These are phyloP conservation scores for Apamea epomidion DNA, from an alignment of 2,888 invertebrate species.

Conservation along the genomic window DNA sequence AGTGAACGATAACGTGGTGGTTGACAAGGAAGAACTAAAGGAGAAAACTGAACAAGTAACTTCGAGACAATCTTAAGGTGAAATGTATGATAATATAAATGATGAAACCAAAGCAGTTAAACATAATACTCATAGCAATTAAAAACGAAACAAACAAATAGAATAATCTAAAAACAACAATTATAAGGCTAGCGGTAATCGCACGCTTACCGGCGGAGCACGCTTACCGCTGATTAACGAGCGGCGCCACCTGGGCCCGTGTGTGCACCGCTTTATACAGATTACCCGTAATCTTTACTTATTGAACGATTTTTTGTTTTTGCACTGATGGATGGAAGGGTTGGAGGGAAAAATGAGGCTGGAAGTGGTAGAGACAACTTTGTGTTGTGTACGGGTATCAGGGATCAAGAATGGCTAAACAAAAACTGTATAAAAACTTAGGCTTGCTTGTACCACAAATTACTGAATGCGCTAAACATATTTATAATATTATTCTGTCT, in stretches of 20 bases:
- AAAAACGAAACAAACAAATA: conserved; percentile 26
- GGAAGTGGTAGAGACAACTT: neutral
- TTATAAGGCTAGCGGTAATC: conserved; percentile 31
- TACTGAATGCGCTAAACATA: neutral
- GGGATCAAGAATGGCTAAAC: neutral
- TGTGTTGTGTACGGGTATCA: neutral
- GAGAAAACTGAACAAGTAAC: neutral
- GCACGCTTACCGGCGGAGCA: conserved; percentile 16
- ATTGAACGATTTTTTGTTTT: conserved; percentile 56
- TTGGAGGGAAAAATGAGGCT: conserved; percentile 11
- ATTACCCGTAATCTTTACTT: conserved; percentile 62
- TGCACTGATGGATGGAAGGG: conserved; percentile 20
- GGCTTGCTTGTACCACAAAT: neutral
- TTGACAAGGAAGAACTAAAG: neutral
- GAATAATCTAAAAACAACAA: conserved; percentile 21
- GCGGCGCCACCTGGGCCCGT: conserved; percentile 50
- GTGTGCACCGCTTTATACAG: conserved; percentile 38
- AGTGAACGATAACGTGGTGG: neutral
- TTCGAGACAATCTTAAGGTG: neutral
- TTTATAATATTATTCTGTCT: neutral
- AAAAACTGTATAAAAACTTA: neutral
- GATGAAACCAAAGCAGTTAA: neutral
- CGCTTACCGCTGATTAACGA: conserved; percentile 56
- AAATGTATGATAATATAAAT: neutral
- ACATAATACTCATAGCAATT: conserved; percentile 11